Evolutionary conservation across 2,113 vertebrate species (phyloP), one percentile per base, ranked within the genome.

Genomic region (Rhizomys pruinosus): DNA sequence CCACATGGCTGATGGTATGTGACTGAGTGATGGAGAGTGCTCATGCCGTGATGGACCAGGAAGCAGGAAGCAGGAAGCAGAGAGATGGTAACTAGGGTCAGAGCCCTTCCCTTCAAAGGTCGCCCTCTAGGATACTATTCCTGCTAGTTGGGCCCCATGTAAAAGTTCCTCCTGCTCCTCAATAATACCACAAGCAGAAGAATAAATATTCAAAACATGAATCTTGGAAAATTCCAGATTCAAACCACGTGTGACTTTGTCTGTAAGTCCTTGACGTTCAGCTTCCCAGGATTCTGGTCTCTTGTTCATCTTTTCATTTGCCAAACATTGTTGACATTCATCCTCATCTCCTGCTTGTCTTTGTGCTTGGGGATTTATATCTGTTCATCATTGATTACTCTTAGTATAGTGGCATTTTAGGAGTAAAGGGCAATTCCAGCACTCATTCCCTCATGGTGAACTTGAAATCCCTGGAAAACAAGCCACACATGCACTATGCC

Each of bases 391-490:
- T 10, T 52, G 57, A 66, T 84, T 71, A 55, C 72, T 76, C n/a
- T 71, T 86, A n/a, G 7, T 52, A 69, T 42, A 42, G 61, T 81
- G 15, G 55, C 44, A 37, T 61, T 68, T 95, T 29, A 79, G 78
- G 72, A 68, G 29, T 32, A 59, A 81, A 79, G 55, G 39, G 32
- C 81, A 52, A n/a, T 22, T 4, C 10, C 0, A 19, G 17, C 76
- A 61, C 13, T 25, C 64, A 15, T 66, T 92, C 93, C 57, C 34
- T 68, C 2, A 3, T 3, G 29, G 27, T 77, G 73, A 82, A 37
- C 76, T 66, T 16, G 27, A 91, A 84, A 78, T 80, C 86, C 63
- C 29, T 23, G 20, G 42, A 87, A 66, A 90, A 61, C 79, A 86
- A 64, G 32, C 19, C 1, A 12, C 2, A 0, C n/a, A 64, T 55